Evolutionary conservation across 2,113 vertebrate genomes (phyloP).

Genomic region (Miniopterus natalensis): DNA sequence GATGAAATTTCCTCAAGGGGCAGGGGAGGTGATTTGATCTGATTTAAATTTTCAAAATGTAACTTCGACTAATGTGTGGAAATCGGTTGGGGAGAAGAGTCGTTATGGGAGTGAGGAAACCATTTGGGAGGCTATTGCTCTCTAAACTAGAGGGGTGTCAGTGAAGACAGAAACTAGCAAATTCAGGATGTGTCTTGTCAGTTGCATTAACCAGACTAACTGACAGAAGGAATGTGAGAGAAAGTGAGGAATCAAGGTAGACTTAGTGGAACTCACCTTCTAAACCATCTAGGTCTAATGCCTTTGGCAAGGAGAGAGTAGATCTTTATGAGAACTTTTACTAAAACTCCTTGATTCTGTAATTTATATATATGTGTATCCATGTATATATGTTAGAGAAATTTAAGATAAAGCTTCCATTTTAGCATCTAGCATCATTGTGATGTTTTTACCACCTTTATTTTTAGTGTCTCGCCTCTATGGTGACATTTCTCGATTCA

Average conservation of each 20-base stretch:
- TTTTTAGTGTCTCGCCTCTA: neutral
- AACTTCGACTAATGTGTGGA: neutral
- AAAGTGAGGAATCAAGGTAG: neutral
- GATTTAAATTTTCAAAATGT: conserved; percentile 33
- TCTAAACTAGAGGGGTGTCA: neutral
- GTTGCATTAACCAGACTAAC: neutral
- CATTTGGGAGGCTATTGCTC: neutral
- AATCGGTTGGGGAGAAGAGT: neutral
- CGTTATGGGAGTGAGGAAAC: neutral
- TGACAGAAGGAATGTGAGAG: neutral
- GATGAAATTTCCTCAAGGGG: conserved; percentile 11
- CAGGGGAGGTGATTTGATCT: neutral
- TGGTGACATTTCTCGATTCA: neutral
- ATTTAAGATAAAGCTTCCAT: neutral
- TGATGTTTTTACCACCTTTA: neutral
- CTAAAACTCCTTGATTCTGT: conserved; percentile 28
- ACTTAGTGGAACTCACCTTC: neutral
- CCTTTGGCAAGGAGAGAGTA: neutral
- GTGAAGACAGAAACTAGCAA: neutral
- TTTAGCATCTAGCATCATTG: neutral
- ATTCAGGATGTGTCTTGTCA: neutral
- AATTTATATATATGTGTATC: neutral
- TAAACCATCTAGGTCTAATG: neutral
- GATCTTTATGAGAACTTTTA: neutral
- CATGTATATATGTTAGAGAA: neutral